Conservation (phyloP, 2,113 vertebrate genomes). For the Onychorhynchus coronatus region DNA sequence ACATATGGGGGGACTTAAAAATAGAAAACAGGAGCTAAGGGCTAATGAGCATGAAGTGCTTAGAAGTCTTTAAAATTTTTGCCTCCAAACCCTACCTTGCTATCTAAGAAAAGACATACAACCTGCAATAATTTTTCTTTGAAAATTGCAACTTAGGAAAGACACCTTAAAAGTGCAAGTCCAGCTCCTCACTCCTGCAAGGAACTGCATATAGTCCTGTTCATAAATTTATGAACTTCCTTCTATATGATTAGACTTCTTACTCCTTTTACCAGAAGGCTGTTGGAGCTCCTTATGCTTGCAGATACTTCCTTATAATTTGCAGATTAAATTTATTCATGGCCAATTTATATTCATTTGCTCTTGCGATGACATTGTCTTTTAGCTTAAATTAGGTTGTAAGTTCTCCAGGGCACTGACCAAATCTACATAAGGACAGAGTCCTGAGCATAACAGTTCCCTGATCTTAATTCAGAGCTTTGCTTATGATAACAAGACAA, state of each 20-base stretch:
- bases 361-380: not conserved
- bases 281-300: not conserved
- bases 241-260: not conserved
- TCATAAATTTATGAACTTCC: not conserved
- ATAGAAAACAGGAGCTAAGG: not conserved
- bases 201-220: not conserved
- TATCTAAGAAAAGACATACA: not conserved
- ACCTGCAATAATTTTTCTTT: not conserved
- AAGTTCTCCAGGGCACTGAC: not conserved
- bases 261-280: not conserved
- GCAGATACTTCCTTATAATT: not conserved
- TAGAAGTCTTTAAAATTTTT: not conserved
- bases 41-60: not conserved
- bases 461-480: not conserved
- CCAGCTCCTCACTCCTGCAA: not conserved
- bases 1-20: not conserved
- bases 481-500: not conserved
- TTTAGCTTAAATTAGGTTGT: not conserved
- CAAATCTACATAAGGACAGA: not conserved
- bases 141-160: not conserved
- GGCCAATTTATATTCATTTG: constrained; percentile 42
- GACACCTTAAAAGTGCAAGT: not conserved
- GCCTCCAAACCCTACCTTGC: not conserved
- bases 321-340: constrained; percentile 40
- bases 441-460: not conserved